Percentiles rank a stretch among this genome's conserved stretches.
Conservation (phyloP, 2,797 vertebrate genomes). For the Notolepis coatsorum region DNA sequence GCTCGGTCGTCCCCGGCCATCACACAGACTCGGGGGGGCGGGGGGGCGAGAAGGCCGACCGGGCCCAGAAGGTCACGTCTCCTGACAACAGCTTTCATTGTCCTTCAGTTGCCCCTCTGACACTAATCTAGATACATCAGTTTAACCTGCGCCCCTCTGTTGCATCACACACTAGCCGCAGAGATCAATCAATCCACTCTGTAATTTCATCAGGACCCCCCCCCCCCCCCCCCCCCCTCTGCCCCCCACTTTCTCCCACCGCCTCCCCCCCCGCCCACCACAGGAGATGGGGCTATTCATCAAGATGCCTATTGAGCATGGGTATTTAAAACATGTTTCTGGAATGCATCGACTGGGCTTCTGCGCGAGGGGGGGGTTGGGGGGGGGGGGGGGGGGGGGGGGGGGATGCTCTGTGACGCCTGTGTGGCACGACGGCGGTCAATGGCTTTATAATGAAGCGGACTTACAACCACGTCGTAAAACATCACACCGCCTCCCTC, state of each 20-base stretch:
- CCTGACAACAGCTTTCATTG: conserved; percentile 69
- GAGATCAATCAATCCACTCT: conserved; percentile 79
- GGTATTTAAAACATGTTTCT: conserved; percentile 71
- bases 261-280: conserved; percentile 21
- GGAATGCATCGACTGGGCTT: conserved; percentile 54
- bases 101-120: conserved; percentile 79
- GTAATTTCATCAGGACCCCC: conserved; percentile 77
- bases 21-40: conserved; percentile 17
- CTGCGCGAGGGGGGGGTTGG: conserved; percentile 32
- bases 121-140: conserved; percentile 82
- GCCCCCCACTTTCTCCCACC: neutral
- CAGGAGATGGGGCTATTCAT: conserved; percentile 66
- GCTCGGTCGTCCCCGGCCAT: conserved; percentile 66
- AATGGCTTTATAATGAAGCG: conserved; percentile 68
- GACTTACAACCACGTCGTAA: conserved; percentile 55
- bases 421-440: conserved; percentile 42
- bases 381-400: no score
- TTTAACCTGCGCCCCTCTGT: conserved; percentile 68
- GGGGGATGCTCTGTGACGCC: no score
- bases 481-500: conserved; percentile 51
- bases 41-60: neutral
- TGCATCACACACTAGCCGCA: conserved; percentile 51
- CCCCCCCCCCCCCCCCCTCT: conserved; percentile 27
- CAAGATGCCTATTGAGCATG: conserved; percentile 59
- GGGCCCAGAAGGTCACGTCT: conserved; percentile 77